Conservation (phyloP, 2,888 invertebrate species). For the Polydrusus cervinus region DNA sequence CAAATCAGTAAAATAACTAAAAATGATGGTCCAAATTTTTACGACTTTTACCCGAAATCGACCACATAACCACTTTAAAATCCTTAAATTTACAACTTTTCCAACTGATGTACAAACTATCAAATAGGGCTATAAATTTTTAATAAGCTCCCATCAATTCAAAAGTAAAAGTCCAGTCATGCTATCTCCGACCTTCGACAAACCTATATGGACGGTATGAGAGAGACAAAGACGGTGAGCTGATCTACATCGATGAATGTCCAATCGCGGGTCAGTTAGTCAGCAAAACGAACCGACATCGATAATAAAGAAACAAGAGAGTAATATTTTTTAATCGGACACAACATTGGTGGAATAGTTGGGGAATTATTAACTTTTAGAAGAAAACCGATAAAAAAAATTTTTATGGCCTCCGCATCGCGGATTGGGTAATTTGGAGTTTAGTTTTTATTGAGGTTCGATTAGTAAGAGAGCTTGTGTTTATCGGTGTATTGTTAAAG, state of each 20-base stretch:
- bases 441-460: slow-evolving; percentile 34
- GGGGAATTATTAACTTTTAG: slow-evolving; percentile 33
- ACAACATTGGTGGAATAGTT: slow-evolving; percentile 35
- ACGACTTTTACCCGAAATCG: slow-evolving; percentile 41
- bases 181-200: not conserved
- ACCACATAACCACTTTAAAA: slow-evolving; percentile 50
- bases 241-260: not conserved
- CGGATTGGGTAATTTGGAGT: slow-evolving; percentile 30
- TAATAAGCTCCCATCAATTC: slow-evolving; percentile 17
- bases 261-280: not conserved
- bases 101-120: slow-evolving; percentile 41
- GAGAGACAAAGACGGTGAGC: not conserved
- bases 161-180: not conserved
- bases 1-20: not conserved
- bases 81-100: slow-evolving; percentile 22
- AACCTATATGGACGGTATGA: not conserved
- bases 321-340: slow-evolving; percentile 36
- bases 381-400: slow-evolving; percentile 41
- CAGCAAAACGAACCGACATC: not conserved
- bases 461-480: slow-evolving; percentile 18
- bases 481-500: not conserved
- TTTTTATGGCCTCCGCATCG: slow-evolving; percentile 26
- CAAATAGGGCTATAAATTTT: slow-evolving; percentile 38
- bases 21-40: slow-evolving; percentile 41
- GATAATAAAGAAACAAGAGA: slow-evolving; percentile 18